Evolutionary conservation across 2,797 vertebrate genomes (phyloP), one percentile per base, ranked within the genome.

Genomic region (Balearica regulorum): DNA sequence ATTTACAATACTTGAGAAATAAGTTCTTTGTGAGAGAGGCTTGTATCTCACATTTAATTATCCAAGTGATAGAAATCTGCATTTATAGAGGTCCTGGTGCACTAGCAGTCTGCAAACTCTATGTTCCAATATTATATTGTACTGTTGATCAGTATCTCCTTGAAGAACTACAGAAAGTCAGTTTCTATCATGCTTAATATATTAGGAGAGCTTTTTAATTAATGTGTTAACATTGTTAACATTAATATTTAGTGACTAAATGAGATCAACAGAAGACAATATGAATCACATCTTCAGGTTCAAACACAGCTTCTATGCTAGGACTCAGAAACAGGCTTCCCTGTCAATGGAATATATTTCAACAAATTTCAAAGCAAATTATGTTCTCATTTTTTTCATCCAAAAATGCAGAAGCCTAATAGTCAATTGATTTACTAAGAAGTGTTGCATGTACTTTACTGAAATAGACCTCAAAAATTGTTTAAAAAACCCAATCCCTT

Each of bases 161-260:
- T 95, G 69, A 96, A 95, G 73, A 33, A 73, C 44, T 55, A 61
- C 41, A 61, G 33, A 57, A 46, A 81, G 64, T 46, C 84, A 89
- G 70, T 75, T 95, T 91, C 48, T 66, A 39, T 79, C 25, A 72
- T 44, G 16, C n/a, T 83, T 91, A 92, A 86, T 87, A 39, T 64
- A 65, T 57, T 78, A 88, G n/a, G 57, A 95, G 54, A 82, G 39
- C 2, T 76, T 93, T 95, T 87, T 62, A 94, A 94, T 92, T 90
- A 89, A 90, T 70, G 9, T 68, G 28, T 80, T 93, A 90, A 29
- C 39, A 71, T 62, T 93, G 41, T 16, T 53, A 83, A 51, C 6
- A n/a, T n/a, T n/a, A 73, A 71, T 64, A 83, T 71, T 75, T 89
- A 87, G 15, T 2, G 2, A 57, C 18, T 37, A 7, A 54, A 91